Conservation (phyloP, 1,140 invertebrate genomes). For the Drosophila bifasciata region DNA sequence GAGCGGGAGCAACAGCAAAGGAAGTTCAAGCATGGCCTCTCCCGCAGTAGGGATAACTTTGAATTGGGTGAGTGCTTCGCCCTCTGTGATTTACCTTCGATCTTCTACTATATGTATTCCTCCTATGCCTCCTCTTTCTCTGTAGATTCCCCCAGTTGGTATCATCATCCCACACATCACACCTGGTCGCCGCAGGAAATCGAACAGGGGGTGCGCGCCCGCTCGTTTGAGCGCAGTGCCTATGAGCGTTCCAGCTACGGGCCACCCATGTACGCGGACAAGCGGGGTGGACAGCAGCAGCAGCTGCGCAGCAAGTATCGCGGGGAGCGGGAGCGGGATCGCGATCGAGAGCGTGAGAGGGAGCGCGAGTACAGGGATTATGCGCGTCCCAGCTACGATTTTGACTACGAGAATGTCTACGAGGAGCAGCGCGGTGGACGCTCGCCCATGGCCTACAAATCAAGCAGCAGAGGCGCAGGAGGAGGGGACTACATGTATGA, state of each 20-base stretch:
- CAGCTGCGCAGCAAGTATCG: slow-evolving; percentile 60
- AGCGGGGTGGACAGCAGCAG: slow-evolving; percentile 63
- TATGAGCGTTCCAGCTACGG: slow-evolving; percentile 83
- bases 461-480: slow-evolving; percentile 15
- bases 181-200: slow-evolving; percentile 83
- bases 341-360: slow-evolving; percentile 56
- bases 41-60: slow-evolving; percentile 79
- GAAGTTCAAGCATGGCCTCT: slow-evolving; percentile 76
- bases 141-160: slow-evolving; percentile 81
- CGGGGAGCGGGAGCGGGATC: slow-evolving; percentile 47
- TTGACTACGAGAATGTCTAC: slow-evolving; percentile 82
- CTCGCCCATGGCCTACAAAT: slow-evolving; percentile 70
- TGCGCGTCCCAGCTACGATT: slow-evolving; percentile 75
- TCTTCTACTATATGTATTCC: background rate
- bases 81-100: accelerated
- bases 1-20: slow-evolving; percentile 65
- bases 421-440: slow-evolving; percentile 65
- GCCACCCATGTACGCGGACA: slow-evolving; percentile 76
- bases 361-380: slow-evolving; percentile 74
- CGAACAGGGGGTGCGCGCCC: slow-evolving; percentile 62
- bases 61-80: slow-evolving; percentile 57
- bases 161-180: slow-evolving; percentile 77
- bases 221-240: slow-evolving; percentile 77
- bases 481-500: slow-evolving; percentile 72
- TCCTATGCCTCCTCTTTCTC: accelerated